Conservation (phyloP, 1,140 invertebrate genomes). For the Leptinotarsa undecemlineata region DNA sequence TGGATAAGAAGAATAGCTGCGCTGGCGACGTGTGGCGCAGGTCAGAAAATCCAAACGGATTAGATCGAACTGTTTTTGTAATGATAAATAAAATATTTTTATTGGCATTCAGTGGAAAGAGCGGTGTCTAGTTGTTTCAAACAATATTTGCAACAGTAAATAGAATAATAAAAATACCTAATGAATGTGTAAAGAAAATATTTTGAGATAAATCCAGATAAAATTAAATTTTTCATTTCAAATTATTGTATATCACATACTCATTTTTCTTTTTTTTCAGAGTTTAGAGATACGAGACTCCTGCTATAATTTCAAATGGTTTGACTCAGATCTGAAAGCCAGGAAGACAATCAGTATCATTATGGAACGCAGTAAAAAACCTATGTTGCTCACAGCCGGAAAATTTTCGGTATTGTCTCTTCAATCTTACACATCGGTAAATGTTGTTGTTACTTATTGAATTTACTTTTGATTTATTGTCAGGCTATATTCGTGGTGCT, state of each 20-base stretch:
- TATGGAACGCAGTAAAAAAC: conserved; percentile 43
- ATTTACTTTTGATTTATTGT: neutral
- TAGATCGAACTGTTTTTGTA: too few species aligned
- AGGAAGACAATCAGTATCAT: conserved; percentile 45
- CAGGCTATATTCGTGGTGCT: too few species aligned
- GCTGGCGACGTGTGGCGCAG: too few species aligned
- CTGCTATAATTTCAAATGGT: conserved; percentile 49
- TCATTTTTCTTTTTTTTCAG: conserved; percentile 29
- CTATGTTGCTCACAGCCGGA: conserved; percentile 47
- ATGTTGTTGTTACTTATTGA: conserved; percentile 1
- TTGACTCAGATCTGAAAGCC: conserved; percentile 37
- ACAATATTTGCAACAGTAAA: too few species aligned
- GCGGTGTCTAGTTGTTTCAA: too few species aligned
- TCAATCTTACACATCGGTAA: conserved; percentile 25
- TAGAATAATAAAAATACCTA: too few species aligned
- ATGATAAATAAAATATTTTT: too few species aligned
- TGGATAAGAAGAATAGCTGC: too few species aligned
- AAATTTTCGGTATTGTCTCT: conserved; percentile 41
- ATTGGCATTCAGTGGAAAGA: too few species aligned
- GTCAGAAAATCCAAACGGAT: too few species aligned
- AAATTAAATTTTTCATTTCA: conserved; percentile 14
- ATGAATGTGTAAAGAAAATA: too few species aligned
- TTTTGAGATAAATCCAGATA: neutral
- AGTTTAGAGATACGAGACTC: conserved; percentile 41
- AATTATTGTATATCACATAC: conserved; percentile 30